Evolutionary conservation across 2,113 vertebrate species (phyloP), one percentile per base, ranked within the genome.

Genomic region (Rhynchomys soricoides): DNA sequence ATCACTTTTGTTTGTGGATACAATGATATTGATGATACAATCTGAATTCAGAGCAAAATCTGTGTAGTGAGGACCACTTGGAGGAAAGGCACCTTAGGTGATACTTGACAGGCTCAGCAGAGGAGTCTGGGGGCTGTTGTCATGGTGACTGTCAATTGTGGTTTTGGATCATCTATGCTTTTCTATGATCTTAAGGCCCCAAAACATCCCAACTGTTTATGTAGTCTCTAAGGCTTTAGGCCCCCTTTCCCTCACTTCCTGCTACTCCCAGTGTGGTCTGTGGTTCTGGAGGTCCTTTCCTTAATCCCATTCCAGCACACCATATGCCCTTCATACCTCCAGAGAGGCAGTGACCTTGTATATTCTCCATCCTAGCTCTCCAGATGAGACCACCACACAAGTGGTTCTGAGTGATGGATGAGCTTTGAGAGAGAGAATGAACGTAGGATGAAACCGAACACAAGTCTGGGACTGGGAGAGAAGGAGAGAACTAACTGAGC

Each of bases 221-320:
- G 45, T 57, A 45, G 1, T 5, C 0, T 17, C 8, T 43, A 12
- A 57, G 64, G 15, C 50, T 62, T 1, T 73, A 34, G 43, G 48
- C 0, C 2, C 5, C 64, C 74, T n/a, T 86, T n/a, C n/a, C 8
- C 29, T 50, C 3, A 43, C 57, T 55, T 91, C 13, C 57, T 73
- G 0, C 31, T 66, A 0, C 21, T 64, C 24, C 10, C 2, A 1
- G 4, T 59, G 45, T 4, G 29, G 13, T 45, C 26, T 11, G 0
- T 45, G 40, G 40, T 48, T 82, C 43, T 90, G 24, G 55, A 82
- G 70, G 79, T 55, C 17, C 31, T 59, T 82, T 85, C 31, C 24
- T 57, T 45, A 7, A 12, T 31, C 59, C 19, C 3, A 10, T 29
- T 2, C 11, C 68, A 87, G 3, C 55, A n/a, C 31, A 2, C 24